These are phyloP conservation scores for Tapera naevia DNA, from an alignment of 2,797 vertebrate genomes.

Conservation along the genomic window DNA sequence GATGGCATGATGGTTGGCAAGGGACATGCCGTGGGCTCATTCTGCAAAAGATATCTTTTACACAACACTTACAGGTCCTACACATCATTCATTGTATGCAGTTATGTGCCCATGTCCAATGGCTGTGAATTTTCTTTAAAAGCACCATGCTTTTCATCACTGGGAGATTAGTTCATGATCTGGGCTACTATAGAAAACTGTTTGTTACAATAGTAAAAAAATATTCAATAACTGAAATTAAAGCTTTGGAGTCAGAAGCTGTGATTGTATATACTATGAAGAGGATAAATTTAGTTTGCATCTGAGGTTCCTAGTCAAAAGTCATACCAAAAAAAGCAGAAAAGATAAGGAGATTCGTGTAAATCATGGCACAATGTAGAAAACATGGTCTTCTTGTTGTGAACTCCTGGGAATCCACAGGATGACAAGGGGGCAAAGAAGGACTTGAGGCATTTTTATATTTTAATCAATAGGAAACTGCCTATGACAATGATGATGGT, in stretches of 20 bases:
- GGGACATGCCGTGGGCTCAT: not conserved
- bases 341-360: not conserved
- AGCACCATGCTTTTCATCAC: not conserved
- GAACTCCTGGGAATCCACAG: not conserved
- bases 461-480: not conserved
- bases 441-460: not conserved
- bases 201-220: not conserved
- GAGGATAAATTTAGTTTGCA: not conserved
- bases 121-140: not conserved
- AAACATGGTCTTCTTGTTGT: not conserved
- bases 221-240: not conserved
- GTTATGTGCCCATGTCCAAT: not conserved
- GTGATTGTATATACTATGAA: not conserved
- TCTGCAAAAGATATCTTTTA: not conserved
- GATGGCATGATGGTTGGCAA: rapidly evolving
- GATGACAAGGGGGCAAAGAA: not conserved
- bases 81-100: not conserved
- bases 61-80: not conserved
- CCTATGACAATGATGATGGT: not conserved
- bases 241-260: not conserved
- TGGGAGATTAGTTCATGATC: not conserved
- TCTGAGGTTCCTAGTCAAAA: not conserved
- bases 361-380: not conserved
- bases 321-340: not conserved
- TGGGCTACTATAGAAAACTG: not conserved